Evolutionary conservation across 2,888 invertebrate species (phyloP).

Genomic region (Anagyrus pseudococci): DNA sequence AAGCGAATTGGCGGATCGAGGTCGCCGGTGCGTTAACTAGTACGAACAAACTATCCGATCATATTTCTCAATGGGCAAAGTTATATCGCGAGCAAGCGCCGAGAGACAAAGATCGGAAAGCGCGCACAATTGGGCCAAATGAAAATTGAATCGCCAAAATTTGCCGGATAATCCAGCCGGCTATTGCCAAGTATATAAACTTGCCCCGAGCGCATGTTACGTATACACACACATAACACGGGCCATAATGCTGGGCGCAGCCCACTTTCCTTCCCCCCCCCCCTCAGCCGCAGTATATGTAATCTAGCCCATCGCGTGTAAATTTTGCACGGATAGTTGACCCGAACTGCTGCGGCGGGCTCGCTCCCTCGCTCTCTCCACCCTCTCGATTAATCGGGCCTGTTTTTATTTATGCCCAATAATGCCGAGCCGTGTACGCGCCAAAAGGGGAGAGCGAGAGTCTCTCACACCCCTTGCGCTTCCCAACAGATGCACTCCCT

Average conservation of each 20-base stretch:
- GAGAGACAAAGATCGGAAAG: no score
- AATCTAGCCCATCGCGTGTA: no score
- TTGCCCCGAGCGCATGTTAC: no score
- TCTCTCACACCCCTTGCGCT: background rate
- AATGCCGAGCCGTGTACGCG: conserved; percentile 12
- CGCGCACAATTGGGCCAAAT: background rate
- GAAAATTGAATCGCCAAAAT: background rate
- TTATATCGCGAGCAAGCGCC: no score
- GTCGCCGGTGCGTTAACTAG: no score
- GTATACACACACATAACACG: no score
- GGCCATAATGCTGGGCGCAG: no score
- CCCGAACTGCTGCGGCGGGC: background rate
- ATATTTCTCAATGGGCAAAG: no score
- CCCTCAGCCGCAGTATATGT: no score
- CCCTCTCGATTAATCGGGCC: conserved; percentile 49
- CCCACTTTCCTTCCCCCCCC: background rate
- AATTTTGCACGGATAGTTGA: conserved; percentile 50
- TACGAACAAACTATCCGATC: no score
- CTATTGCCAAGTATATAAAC: background rate
- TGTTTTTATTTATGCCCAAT: conserved; percentile 43
- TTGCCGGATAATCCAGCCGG: conserved; percentile 1
- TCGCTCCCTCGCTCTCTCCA: conserved; percentile 27
- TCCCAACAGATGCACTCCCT: background rate
- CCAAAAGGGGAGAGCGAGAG: no score
- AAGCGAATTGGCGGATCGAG: no score